phyloP scores from a whole-genome alignment of 2,797 vertebrate genomes.

The Scolopax bukidnonensis region DNA sequence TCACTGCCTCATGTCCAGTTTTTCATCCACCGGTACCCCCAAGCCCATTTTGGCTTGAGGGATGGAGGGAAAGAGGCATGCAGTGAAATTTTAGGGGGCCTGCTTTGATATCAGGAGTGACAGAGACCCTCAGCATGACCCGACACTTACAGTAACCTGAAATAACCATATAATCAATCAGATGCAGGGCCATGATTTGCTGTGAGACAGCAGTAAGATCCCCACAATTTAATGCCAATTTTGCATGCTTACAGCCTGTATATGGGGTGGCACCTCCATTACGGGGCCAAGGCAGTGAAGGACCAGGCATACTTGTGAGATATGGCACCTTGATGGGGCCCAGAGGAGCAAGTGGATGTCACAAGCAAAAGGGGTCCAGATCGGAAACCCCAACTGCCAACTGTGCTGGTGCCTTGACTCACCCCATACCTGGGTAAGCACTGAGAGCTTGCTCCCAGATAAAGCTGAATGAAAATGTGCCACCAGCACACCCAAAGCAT shows the following conservation, averaged over 20 bases:
- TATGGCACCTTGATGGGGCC: too few species aligned
- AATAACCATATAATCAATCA: neutral
- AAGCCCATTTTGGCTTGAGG: neutral
- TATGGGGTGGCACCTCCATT: rapidly evolving
- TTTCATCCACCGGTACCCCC: neutral
- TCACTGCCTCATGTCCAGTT: too few species aligned
- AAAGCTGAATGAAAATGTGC: neutral
- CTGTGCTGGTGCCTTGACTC: neutral
- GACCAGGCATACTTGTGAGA: neutral
- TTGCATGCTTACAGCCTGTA: neutral
- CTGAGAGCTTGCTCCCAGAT: neutral
- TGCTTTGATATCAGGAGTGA: neutral
- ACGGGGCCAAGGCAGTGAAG: neutral
- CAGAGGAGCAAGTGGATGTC: neutral
- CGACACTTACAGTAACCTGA: neutral
- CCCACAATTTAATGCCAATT: neutral
- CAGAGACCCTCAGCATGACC: neutral
- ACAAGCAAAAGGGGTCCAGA: neutral
- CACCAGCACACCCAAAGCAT: neutral
- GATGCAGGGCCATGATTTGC: neutral
- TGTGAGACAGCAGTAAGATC: neutral
- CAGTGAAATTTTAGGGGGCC: neutral
- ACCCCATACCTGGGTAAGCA: neutral
- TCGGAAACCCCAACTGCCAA: neutral
- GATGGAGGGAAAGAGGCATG: neutral